Percentiles rank a stretch among this genome's conserved stretches.
These are phyloP conservation scores for Rhabdophis nuchalis DNA, from an alignment of 2,797 vertebrate species.

Conservation along the genomic window DNA sequence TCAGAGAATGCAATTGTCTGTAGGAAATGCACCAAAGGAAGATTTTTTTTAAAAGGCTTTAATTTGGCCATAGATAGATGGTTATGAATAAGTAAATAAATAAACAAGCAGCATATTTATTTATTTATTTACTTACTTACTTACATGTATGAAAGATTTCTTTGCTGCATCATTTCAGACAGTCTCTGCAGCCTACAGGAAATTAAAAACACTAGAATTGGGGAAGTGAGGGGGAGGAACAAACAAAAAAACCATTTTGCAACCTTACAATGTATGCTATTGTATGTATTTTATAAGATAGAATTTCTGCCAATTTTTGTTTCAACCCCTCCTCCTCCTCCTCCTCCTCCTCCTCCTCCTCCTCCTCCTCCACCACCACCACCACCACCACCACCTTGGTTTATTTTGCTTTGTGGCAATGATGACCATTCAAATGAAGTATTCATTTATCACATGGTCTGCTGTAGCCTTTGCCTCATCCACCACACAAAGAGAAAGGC, in stretches of 20 bases:
- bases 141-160: not conserved
- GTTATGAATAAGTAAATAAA: not conserved
- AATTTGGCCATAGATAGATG: not conserved
- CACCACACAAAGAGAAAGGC: not conserved
- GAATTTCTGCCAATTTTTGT: not conserved
- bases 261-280: not conserved
- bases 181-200: not conserved
- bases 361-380: not conserved
- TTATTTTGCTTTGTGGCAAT: not conserved
- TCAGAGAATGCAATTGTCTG: conserved; percentile 9
- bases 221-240: not conserved
- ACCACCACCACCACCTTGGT: not conserved
- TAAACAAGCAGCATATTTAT: not conserved
- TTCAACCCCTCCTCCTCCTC: not conserved
- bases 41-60: conserved; percentile 1
- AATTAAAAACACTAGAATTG: not conserved
- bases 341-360: not conserved
- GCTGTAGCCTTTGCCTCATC: not conserved
- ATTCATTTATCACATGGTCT: not conserved
- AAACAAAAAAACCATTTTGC: not conserved
- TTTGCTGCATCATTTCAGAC: not conserved
- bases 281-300: not conserved
- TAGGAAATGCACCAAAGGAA: not conserved
- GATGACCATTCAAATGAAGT: not conserved
- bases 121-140: not conserved